A percentile compares a stretch with the other conserved stretches of the same genome.
These are phyloP conservation scores for Phoebastria nigripes DNA, from an alignment of 2,797 vertebrate genomes.

Conservation along the genomic window DNA sequence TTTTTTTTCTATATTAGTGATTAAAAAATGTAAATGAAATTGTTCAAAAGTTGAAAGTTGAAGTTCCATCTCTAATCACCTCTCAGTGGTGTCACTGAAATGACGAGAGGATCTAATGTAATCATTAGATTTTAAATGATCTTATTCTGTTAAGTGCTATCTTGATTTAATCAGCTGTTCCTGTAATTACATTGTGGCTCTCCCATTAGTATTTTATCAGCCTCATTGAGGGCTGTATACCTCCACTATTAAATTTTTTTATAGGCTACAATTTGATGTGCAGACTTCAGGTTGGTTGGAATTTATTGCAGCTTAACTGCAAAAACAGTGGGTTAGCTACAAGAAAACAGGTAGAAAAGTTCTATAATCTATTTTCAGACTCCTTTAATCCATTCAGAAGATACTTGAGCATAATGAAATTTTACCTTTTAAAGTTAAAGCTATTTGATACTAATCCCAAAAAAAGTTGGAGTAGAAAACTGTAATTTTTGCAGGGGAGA, in stretches of 20 bases:
- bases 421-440: background rate
- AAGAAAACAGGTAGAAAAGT: background rate
- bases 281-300: background rate
- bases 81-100: background rate
- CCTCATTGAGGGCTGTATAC: background rate
- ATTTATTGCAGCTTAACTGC: background rate
- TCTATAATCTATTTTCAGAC: background rate
- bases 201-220: background rate
- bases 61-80: background rate
- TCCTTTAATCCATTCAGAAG: background rate
- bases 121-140: background rate
- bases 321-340: background rate
- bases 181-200: background rate
- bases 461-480: background rate
- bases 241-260: background rate
- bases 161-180: slow-evolving; percentile 6
- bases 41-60: background rate
- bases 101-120: background rate
- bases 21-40: background rate
- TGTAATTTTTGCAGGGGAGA: background rate
- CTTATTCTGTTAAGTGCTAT: background rate
- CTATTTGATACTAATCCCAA: background rate
- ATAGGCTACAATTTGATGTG: background rate
- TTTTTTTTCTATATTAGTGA: background rate
- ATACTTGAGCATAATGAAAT: background rate